Evolutionary conservation across 2,113 vertebrate genomes (phyloP), one percentile per base, ranked within the genome.

Genomic region (Archilochus colubris): DNA sequence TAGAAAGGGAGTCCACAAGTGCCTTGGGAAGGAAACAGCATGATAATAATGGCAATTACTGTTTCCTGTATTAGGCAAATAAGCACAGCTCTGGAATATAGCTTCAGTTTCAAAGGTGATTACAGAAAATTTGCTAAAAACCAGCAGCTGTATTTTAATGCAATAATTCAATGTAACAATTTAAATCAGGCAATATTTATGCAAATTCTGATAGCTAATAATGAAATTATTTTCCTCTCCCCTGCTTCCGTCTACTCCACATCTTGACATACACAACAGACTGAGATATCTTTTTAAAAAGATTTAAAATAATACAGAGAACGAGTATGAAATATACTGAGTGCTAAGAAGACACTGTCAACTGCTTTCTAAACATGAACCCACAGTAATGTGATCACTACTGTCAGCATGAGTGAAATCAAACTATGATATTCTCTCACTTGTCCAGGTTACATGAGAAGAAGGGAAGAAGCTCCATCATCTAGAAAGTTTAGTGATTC

Each of bases 21-120:
- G 83, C 80, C 76, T 93, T 72, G 87, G 91, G 94, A 97, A 97
- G 95, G 95, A 97, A 97, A 93, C 43, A 96, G 82, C 86, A 95
- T 86, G 91, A 95, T 83, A 95, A 96, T 95, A 97, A 95, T 78
- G 77, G 80, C 86, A 97, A 68, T 88, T 94, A 97, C 87, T 95
- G 96, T 91, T 97, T 97, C 95, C 96, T 95, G 77, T 83, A 97
- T 97, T 95, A 96, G 94, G 86, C 96, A 97, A 97, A 95, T 50
- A 97, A 96, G 97, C 78, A 94, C 15, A 94, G 43, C 38, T 93
- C 53, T 85, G 83, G 87, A 93, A 91, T 55, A 84, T 21, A 96
- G 67, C 58, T 89, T 80, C 19, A 25, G 81, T 94, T 95, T 93
- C 38, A 36, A 91, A n/a, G 21, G 94, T 87, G 74, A 91, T 14